These are phyloP conservation scores for Amblyopsis hoosieri DNA, from an alignment of 2,797 vertebrate species.

Conservation along the genomic window DNA sequence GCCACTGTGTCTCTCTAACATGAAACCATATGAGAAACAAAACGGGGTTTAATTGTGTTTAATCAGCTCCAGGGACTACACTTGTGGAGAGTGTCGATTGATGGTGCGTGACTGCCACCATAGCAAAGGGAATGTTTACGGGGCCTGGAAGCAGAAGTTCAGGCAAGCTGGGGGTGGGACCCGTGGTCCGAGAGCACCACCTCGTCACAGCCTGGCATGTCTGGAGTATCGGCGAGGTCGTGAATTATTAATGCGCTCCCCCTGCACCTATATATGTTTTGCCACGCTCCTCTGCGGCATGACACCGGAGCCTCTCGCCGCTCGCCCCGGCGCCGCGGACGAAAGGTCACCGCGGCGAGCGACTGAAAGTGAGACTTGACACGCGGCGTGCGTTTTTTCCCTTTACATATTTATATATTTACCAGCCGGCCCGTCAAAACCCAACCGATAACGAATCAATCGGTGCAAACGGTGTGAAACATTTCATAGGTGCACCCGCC, in stretches of 20 bases:
- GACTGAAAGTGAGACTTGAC: too few relatives aligned
- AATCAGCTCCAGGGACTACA: conserved; percentile 32
- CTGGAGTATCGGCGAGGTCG: conserved; percentile 53
- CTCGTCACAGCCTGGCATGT: conserved; percentile 50
- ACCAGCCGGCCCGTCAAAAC: too few relatives aligned
- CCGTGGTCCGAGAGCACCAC: conserved; percentile 23
- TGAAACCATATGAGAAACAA: conserved; percentile 39
- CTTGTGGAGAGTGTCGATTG: conserved; percentile 10
- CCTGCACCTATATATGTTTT: neutral
- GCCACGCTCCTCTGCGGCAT: too few relatives aligned
- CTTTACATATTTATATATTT: too few relatives aligned
- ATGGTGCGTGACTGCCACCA: conserved; percentile 4
- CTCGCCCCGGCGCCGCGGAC: conserved; percentile 13
- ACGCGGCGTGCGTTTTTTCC: too few relatives aligned
- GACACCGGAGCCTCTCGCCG: too few relatives aligned
- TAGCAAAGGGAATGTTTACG: conserved; percentile 56
- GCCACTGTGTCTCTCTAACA: conserved; percentile 40
- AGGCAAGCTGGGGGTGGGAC: conserved; percentile 39
- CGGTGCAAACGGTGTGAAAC: conserved; percentile 11
- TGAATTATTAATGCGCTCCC: conserved; percentile 63
- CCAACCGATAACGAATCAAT: too few relatives aligned
- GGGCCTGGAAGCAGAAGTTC: conserved; percentile 22
- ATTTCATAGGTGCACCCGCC: conserved; percentile 40
- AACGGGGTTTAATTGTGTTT: conserved; percentile 41
- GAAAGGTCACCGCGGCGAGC: conserved; percentile 52